Percentiles rank a stretch among this genome's conserved stretches.
Conservation (phyloP, 2,113 vertebrate genomes). For the Australoheros scitulus region DNA sequence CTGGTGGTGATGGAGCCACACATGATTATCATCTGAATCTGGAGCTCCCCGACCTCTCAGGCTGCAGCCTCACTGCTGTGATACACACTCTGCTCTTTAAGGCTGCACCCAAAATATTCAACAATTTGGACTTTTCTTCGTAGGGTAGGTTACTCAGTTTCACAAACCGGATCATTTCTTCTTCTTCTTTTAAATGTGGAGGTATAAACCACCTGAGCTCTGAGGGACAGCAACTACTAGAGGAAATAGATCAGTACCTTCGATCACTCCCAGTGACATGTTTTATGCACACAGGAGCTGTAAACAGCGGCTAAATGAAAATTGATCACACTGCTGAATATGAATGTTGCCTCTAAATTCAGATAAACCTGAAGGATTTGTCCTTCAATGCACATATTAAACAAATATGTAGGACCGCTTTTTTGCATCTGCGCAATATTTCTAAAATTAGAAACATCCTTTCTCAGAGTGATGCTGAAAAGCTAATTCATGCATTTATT, state of each 20-base stretch:
- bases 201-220: not conserved
- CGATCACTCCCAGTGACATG: too few relatives aligned
- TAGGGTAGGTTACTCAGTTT: not conserved
- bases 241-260: not conserved
- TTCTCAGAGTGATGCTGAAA: too few relatives aligned
- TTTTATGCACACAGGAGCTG: not conserved
- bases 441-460: too few relatives aligned
- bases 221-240: not conserved
- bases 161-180: not conserved
- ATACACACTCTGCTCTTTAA: not conserved
- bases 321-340: not conserved
- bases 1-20: not conserved
- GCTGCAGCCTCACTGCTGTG: not conserved
- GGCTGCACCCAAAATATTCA: not conserved
- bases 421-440: too few relatives aligned
- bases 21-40: not conserved
- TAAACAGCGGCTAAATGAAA: not conserved
- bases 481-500: too few relatives aligned
- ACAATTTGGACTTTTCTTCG: not conserved
- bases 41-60: not conserved
- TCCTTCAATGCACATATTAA: too few relatives aligned
- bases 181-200: not conserved
- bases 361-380: too few relatives aligned
- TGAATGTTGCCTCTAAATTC: too few relatives aligned
- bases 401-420: too few relatives aligned